phyloP scores from a whole-genome alignment of 2,113 vertebrate genomes.

The Cichladusa arquata region DNA sequence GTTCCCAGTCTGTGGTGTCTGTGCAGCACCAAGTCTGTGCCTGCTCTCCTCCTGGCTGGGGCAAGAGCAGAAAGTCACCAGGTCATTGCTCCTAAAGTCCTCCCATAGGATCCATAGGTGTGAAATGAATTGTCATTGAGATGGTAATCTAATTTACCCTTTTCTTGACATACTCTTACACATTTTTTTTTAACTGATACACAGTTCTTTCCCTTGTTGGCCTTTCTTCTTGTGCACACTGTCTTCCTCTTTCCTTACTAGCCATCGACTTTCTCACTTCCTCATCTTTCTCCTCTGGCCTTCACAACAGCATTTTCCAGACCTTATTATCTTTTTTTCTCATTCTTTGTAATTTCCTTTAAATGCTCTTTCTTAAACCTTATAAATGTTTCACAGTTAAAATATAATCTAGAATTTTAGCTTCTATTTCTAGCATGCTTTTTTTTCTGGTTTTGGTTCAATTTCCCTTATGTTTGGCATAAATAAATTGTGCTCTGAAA shows the following conservation, averaged over 20 bases:
- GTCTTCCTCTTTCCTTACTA: background rate
- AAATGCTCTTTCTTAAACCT: background rate
- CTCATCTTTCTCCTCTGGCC: background rate
- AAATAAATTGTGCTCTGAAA: background rate
- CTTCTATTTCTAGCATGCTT: background rate
- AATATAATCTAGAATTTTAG: background rate
- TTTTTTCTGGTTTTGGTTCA: background rate
- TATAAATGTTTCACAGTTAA: background rate
- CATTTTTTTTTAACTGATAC: background rate
- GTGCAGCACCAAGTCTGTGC: background rate
- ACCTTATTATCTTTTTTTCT: background rate
- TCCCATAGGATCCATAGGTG: background rate
- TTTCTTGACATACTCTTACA: background rate
- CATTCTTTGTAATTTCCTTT: background rate
- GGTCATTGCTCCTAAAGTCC: background rate
- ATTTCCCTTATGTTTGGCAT: background rate
- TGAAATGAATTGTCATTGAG: background rate
- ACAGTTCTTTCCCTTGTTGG: background rate
- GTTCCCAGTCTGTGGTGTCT: rapidly evolving
- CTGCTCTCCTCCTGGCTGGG: rapidly evolving
- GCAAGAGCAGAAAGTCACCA: background rate
- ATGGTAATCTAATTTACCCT: background rate
- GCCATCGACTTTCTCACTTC: background rate
- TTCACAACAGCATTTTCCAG: background rate
- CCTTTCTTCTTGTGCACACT: background rate